A percentile compares a stretch with the other conserved stretches of the same genome.
Evolutionary conservation across 2,888 invertebrate species (phyloP).

Genomic region (Aspidiotus rigidus): DNA sequence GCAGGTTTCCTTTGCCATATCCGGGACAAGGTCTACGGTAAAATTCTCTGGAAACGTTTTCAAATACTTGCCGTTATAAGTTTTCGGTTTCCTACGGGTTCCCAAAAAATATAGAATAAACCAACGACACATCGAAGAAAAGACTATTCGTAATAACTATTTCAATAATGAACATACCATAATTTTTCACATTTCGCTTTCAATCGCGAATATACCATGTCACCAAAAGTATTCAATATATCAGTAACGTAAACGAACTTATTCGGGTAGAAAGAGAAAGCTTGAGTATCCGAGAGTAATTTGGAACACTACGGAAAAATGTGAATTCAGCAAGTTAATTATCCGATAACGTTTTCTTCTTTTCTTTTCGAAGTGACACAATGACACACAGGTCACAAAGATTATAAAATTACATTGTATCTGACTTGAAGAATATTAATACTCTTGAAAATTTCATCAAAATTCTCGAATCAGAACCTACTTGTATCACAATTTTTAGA

Average conservation of each 20-base stretch:
- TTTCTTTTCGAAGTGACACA: background rate
- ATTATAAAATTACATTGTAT: too few relatives aligned
- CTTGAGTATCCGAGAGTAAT: constrained; percentile 76
- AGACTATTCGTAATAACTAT: background rate
- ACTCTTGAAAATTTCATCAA: background rate
- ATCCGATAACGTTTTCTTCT: background rate
- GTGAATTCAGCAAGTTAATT: constrained; percentile 6
- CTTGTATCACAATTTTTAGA: constrained; percentile 87
- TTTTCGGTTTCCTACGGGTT: background rate
- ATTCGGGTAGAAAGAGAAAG: constrained; percentile 92
- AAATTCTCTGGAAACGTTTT: constrained; percentile 33
- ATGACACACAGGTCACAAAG: too few relatives aligned
- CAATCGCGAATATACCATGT: constrained; percentile 75
- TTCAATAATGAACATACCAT: constrained; percentile 20
- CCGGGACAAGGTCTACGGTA: constrained; percentile 58
- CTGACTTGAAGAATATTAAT: too few relatives aligned
- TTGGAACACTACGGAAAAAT: constrained; percentile 67
- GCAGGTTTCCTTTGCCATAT: constrained; percentile 88
- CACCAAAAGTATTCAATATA: constrained; percentile 88
- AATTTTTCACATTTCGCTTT: constrained; percentile 56
- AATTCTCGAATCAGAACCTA: constrained; percentile 37
- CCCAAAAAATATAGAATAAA: constrained; percentile 28
- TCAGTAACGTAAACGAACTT: constrained; percentile 95
- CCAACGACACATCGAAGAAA: constrained; percentile 5
- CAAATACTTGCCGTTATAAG: constrained; percentile 20